phyloP scores from a whole-genome alignment of 2,888 invertebrate genomes.

The Melinaea menophilus region DNA sequence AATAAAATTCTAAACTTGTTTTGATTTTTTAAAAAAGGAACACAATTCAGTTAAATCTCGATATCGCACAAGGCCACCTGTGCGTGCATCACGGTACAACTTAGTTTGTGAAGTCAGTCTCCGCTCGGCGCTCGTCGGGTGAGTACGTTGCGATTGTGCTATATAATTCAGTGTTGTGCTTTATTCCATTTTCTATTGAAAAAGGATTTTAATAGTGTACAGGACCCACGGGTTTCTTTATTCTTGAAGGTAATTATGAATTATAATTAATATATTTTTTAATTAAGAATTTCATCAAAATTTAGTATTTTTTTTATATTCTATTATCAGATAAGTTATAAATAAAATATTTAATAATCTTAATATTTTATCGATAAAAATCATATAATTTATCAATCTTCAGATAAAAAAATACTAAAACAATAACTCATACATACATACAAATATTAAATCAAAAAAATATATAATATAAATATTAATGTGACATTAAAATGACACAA shows the following conservation, averaged over 20 bases:
- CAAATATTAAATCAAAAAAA: too few relatives aligned
- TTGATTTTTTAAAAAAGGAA: conserved; percentile 19
- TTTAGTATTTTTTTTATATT: too few relatives aligned
- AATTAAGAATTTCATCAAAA: too few relatives aligned
- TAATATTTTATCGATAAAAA: too few relatives aligned
- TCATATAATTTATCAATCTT: too few relatives aligned
- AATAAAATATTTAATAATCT: too few relatives aligned
- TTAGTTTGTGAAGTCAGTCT: conserved; percentile 42
- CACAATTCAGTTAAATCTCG: conserved; percentile 57
- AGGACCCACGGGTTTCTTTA: conserved; percentile 52
- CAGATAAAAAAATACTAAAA: too few relatives aligned
- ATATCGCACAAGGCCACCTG: conserved; percentile 58
- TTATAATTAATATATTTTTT: neutral
- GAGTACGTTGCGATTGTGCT: conserved; percentile 34
- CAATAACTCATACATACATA: too few relatives aligned
- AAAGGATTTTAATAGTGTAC: conserved; percentile 51
- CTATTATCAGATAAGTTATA: too few relatives aligned
- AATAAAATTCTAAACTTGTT: conserved; percentile 28
- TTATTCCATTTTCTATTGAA: conserved; percentile 40
- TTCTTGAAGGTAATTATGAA: conserved; percentile 45
- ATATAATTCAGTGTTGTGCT: conserved; percentile 47
- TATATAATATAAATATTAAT: too few relatives aligned
- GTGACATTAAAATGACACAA: too few relatives aligned
- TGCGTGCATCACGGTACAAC: conserved; percentile 42
- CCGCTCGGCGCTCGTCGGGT: conserved; percentile 41